Evolutionary conservation across 1,140 invertebrate genomes (phyloP), one percentile per base, ranked within the genome.

Genomic region (Drosophila sp.): DNA sequence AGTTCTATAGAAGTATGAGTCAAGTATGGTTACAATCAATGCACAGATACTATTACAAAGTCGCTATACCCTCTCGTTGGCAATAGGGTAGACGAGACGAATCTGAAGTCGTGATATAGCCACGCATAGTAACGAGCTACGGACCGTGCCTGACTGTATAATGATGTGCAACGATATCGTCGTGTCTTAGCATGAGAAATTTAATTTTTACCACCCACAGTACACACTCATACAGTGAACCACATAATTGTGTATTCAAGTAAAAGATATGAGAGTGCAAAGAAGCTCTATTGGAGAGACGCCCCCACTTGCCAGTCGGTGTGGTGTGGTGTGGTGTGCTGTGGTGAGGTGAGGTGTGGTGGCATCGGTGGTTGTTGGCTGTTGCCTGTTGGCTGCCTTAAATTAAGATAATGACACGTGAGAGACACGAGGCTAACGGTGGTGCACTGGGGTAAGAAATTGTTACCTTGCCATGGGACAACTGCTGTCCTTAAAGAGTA

Each of bases 391-490:
- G n/a, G n/a, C n/a, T n/a, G n/a, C 59, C 71, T 86, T 76, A 87
- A 87, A 86, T 86, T 87, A 81, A 86, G 82, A 86, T 86, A 87
- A 86, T 86, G 82, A 86, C 82, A 86, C 79, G 71, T 87, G 82
- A 81, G 79, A 66, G 69, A 72, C 62, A 34, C 38, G 27, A 50
- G 14, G 18, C 43, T 21, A 3, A 18, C 18, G 43, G 8, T 8
- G 48, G 7, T 14, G 48, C 27, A 40, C 5, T 41, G 25, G 65
- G 34, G 65, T 41, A 32, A 36, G 14, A 25, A 25, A 50, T 50
- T 50, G 65, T 34, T 61, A 59, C 57, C 48, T 57, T 43, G 9
- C 8, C 34, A 11, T 27, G 9, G 46, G 51, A 50, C 36, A 64
- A 41, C 43, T 43, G 29, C 46, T 46, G n/a, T n/a, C 25, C 41